Percentiles rank a stretch among this genome's conserved stretches.
Evolutionary conservation across 2,888 invertebrate species (phyloP).

Genomic region (Luffia ferchaultella): DNA sequence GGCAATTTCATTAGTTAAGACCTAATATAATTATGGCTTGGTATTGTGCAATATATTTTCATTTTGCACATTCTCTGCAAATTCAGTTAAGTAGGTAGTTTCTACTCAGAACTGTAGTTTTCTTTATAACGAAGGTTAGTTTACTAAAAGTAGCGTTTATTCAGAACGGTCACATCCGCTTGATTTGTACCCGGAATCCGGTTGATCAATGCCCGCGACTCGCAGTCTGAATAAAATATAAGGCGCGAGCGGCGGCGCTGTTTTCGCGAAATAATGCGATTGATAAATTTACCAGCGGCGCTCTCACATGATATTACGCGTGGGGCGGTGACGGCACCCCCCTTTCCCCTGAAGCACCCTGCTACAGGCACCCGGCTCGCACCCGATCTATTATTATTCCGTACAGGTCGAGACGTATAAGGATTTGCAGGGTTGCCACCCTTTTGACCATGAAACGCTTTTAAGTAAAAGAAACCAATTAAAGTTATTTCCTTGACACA

Average conservation of each 20-base stretch:
- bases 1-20: too few species aligned
- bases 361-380: constrained; percentile 12
- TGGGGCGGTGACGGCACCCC: constrained; percentile 32
- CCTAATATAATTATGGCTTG: too few species aligned
- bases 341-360: constrained; percentile 12
- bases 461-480: too few species aligned
- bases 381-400: constrained; percentile 58
- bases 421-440: constrained; percentile 35
- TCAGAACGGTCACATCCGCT: constrained; percentile 19
- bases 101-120: too few species aligned
- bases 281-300: constrained; percentile 56
- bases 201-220: constrained; percentile 7
- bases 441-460: too few species aligned
- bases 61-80: too few species aligned
- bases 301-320: constrained; percentile 58
- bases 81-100: too few species aligned
- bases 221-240: constrained; percentile 50
- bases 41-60: too few species aligned
- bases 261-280: constrained; percentile 51
- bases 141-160: too few species aligned
- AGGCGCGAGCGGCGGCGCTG: constrained; percentile 32
- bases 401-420: constrained; percentile 48
- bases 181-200: constrained; percentile 3
- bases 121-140: too few species aligned
- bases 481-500: too few species aligned